Evolutionary conservation across 2,113 vertebrate genomes (phyloP), one percentile per base, ranked within the genome.

Genomic region (Sander vitreus): DNA sequence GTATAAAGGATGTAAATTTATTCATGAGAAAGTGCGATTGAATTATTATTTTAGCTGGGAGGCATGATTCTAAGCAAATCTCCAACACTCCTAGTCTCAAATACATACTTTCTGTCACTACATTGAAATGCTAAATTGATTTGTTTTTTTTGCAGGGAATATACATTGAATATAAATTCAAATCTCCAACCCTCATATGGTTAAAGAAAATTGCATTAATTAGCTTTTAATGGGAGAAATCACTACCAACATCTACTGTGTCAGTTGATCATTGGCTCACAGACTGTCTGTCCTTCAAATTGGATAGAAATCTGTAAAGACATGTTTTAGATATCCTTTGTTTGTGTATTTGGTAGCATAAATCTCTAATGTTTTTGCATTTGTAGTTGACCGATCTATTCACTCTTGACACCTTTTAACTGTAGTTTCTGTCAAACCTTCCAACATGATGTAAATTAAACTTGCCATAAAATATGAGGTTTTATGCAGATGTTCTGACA

Each of bases 11-110:
- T 91, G 87, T 30, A 85, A 89, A 92, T 92, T 85, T 90, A 90
- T 92, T 92, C 89, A 90, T 89, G 89, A 86, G 81, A 90, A 89
- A 86, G 63, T 71, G 75, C 55, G 25, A 27, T 54, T 54, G 57
- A 83, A 81, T 85, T 82, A 83, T 86, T 89, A 77, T 89, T 82
- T 84, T 78, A 69, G 78, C 90, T 48, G 21, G 58, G 39, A 81
- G 88, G 75, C 73, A 77, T 30, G 55, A 33, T 79, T 65, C 77
- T 65, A 47, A 53, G 57, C 73, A 69, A 43, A 83, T 64, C 63
- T 43, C 60, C 30, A 27, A 48, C 68, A 23, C 68, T 55, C 36
- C 67, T 83, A 80, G 39, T 87, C 73, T 80, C 30, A 71, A 81
- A 60, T 58, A 76, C 33, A 39, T 47, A 75, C n/a, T 54, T 69